Evolutionary conservation across 2,888 invertebrate genomes (phyloP), one percentile per base, ranked within the genome.

Genomic region (Danaus chrysippus): DNA sequence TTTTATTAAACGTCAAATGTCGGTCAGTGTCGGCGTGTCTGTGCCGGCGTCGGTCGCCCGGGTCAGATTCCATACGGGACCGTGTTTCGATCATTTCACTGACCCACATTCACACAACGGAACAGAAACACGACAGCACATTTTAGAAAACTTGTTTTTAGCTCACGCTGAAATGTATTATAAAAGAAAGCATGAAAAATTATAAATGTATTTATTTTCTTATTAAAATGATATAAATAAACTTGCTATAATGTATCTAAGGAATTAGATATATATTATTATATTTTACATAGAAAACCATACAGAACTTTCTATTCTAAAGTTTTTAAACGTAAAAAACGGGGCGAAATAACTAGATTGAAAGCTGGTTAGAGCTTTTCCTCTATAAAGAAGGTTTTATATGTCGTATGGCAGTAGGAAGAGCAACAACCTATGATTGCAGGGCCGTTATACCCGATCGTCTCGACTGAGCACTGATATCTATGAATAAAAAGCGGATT

Each of bases 391-490:
- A 71, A 74, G 71, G 70, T 78, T 83, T 83, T 81, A 83, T 83
- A 81, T 82, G 83, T 81, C 77, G 72, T 74, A 73, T 78, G 79
- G 75, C 78, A 76, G 78, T 84, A 85, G 86, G 86, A 87, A 87
- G 90, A 90, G 82, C 90, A 91, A 91, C 86, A 90, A 91, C 90
- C 90, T 91, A 88, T 90, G 90, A 91, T 91, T 90, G 87, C 85
- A 82, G 84, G 87, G 88, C 90, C 90, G 90, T 90, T 91, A 91
- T 84, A 79, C 86, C 86, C 80, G 81, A 83, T 81, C 80, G 83
- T 78, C 83, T 80, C 80, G 81, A 76, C 77, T 77, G 80, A 80
- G 74, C 82, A 80, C 77, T 82, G 83, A 83, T 85, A 84, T 81
- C 74, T 75, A 73, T 73, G 71, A 74, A 78, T 78, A 78, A 76